A percentile compares a stretch with the other conserved stretches of the same genome.
Evolutionary conservation across 1,140 invertebrate species (phyloP).

Genomic region (Helicoverpa armigera): DNA sequence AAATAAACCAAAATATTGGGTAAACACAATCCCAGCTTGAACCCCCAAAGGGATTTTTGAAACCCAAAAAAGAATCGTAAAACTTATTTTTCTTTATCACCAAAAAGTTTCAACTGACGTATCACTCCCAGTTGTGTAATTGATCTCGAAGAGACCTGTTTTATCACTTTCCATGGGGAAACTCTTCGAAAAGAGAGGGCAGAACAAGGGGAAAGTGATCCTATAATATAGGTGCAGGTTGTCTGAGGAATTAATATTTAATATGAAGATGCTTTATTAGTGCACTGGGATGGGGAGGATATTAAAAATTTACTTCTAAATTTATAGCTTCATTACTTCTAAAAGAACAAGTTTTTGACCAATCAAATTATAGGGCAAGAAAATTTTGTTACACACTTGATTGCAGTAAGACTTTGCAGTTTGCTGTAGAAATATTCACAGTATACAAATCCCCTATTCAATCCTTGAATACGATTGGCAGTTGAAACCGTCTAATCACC

Average conservation of each 20-base stretch:
- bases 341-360: too few relatives aligned
- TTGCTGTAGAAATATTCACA: too few relatives aligned
- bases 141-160: constrained; percentile 28
- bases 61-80: constrained; percentile 19
- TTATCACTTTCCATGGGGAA: constrained; percentile 26
- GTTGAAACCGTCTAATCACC: not conserved
- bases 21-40: constrained; percentile 27
- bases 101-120: constrained; percentile 24
- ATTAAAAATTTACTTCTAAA: too few relatives aligned
- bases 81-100: constrained; percentile 45
- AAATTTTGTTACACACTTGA: too few relatives aligned
- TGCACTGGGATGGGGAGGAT: too few relatives aligned
- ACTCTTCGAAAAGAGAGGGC: not conserved
- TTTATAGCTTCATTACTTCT: too few relatives aligned
- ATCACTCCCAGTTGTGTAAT: constrained; percentile 46
- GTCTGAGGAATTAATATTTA: not conserved
- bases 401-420: too few relatives aligned
- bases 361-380: too few relatives aligned
- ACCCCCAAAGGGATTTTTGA: constrained; percentile 12
- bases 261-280: not conserved
- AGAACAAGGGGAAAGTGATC: not conserved
- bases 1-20: not conserved
- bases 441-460: not conserved
- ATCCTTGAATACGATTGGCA: not conserved
- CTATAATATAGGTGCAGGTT: not conserved